A percentile compares a stretch with the other conserved stretches of the same genome.
Conservation (phyloP, 2,797 vertebrate genomes). For the Knipowitschia caucasica region DNA sequence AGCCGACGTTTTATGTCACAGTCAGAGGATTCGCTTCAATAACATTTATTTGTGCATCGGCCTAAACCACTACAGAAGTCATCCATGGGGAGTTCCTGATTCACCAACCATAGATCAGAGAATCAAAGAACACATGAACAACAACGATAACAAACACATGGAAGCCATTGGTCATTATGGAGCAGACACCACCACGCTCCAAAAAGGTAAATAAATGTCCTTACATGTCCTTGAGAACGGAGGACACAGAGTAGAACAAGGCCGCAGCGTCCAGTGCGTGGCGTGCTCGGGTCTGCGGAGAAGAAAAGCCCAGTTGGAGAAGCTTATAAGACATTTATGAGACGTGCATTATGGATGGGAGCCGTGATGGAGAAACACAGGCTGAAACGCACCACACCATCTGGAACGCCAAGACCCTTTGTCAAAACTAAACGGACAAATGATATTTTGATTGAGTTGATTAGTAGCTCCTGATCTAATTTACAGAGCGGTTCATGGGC, state of each 20-base stretch:
- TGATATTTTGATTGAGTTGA: slow-evolving; percentile 86
- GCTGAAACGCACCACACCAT: slow-evolving; percentile 78
- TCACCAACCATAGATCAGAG: too few species aligned
- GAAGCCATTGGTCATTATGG: too few species aligned
- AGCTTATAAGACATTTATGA: slow-evolving; percentile 75
- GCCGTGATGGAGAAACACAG: slow-evolving; percentile 72
- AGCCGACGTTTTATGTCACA: too few species aligned
- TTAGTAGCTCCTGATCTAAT: slow-evolving; percentile 75
- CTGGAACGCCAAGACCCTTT: slow-evolving; percentile 78
- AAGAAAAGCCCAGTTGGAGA: slow-evolving; percentile 47
- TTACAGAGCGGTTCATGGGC: slow-evolving; percentile 74
- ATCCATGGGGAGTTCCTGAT: too few species aligned
- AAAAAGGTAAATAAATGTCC: too few species aligned
- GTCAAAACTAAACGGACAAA: slow-evolving; percentile 85
- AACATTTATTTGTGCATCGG: too few species aligned
- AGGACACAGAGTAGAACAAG: neutral
- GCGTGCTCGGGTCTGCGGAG: slow-evolving; percentile 35
- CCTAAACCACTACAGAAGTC: too few species aligned
- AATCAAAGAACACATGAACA: too few species aligned
- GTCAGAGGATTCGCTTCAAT: too few species aligned
- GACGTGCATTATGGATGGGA: slow-evolving; percentile 84
- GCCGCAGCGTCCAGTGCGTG: slow-evolving; percentile 52
- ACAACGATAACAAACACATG: too few species aligned
- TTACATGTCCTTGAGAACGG: too few species aligned
- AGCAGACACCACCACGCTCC: too few species aligned